A percentile compares a stretch with the other conserved stretches of the same genome.
These are phyloP conservation scores for Fundulus diaphanus DNA, from an alignment of 2,797 vertebrate species.

Conservation along the genomic window DNA sequence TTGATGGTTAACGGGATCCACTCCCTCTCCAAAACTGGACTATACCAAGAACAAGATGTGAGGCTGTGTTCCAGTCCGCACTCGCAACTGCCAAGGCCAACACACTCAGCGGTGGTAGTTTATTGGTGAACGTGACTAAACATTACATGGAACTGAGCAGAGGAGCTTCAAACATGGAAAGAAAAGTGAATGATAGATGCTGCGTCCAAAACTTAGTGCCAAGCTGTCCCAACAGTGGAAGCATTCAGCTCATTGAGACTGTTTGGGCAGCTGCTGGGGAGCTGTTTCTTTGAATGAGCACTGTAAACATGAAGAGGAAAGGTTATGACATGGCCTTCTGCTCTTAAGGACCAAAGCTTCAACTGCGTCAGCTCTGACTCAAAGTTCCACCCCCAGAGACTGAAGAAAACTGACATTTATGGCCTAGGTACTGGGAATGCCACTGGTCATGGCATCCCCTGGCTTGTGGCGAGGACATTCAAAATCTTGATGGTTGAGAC, in stretches of 20 bases:
- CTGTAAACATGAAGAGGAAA: constrained; percentile 73
- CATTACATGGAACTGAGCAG: constrained; percentile 52
- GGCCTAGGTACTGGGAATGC: constrained; percentile 40
- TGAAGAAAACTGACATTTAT: constrained; percentile 35
- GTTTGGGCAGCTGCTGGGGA: constrained; percentile 79
- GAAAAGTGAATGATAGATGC: constrained; percentile 73
- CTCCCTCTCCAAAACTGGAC: constrained; percentile 37
- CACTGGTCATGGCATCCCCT: constrained; percentile 43
- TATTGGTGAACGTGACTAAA: constrained; percentile 53
- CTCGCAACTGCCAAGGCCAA: constrained; percentile 32
- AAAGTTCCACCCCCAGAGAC: constrained; percentile 62
- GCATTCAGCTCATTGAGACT: constrained; percentile 74
- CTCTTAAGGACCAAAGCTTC: constrained; percentile 55
- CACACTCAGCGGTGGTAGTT: constrained; percentile 37
- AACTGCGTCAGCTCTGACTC: constrained; percentile 66
- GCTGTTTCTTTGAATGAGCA: constrained; percentile 72
- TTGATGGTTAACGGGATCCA: constrained; percentile 51
- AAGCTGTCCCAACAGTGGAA: constrained; percentile 74
- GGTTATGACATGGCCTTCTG: constrained; percentile 59
- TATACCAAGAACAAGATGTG: constrained; percentile 52
- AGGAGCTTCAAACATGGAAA: constrained; percentile 62
- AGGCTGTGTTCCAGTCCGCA: constrained; percentile 29
- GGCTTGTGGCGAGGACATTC: constrained; percentile 53
- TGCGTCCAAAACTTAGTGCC: constrained; percentile 69
- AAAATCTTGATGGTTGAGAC: constrained; percentile 50